phyloP scores from a whole-genome alignment of 2,797 vertebrate species.

The Takifugu rubripes region DNA sequence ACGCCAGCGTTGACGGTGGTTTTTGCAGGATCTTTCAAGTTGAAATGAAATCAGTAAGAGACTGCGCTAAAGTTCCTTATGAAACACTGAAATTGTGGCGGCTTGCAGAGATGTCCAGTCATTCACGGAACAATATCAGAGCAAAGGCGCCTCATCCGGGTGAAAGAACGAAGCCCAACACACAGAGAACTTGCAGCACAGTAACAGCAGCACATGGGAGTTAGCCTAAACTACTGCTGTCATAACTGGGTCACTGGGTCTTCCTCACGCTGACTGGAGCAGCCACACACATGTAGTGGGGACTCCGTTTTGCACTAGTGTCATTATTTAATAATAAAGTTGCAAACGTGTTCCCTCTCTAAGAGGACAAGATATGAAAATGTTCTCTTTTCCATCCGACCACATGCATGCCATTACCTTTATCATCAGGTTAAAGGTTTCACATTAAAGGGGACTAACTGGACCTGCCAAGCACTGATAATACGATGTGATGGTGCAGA shows the following conservation, averaged over 20 bases:
- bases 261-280: constrained; percentile 19
- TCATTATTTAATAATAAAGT: constrained; percentile 18
- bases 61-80: no score
- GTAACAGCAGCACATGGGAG: constrained; percentile 16
- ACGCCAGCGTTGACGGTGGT: no score
- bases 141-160: not conserved
- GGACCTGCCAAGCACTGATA: no score
- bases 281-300: not conserved
- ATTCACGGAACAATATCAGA: constrained; percentile 33
- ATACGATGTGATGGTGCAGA: no score
- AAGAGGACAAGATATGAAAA: not conserved
- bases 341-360: not conserved
- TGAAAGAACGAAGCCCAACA: constrained; percentile 30
- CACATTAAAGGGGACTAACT: no score
- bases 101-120: constrained; percentile 13
- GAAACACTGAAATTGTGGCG: constrained; percentile 14
- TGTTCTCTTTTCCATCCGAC: not conserved
- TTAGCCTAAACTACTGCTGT: constrained; percentile 38
- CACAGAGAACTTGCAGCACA: constrained; percentile 22
- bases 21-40: no score
- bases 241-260: constrained; percentile 51
- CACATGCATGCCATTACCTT: no score
- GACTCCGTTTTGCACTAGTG: constrained; percentile 25
- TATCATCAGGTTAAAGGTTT: not conserved
- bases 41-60: no score